Evolutionary conservation across 2,888 invertebrate species (phyloP).

Genomic region (Drosophila austrosaltans): DNA sequence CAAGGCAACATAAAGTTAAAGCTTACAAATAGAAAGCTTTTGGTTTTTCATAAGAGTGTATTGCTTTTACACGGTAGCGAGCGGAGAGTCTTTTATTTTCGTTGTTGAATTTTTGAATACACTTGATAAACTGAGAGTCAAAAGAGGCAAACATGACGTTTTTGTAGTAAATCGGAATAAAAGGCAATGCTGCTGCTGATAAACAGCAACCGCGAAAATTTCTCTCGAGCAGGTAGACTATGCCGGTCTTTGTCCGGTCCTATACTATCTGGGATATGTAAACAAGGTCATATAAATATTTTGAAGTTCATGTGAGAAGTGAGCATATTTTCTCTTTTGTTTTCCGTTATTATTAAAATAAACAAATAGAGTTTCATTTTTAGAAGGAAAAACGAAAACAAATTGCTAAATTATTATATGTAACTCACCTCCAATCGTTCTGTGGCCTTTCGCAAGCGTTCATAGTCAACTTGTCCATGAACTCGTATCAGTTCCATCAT

Average conservation of each 20-base stretch:
- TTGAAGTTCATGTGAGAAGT: not conserved
- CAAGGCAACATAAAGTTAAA: slow-evolving; percentile 22
- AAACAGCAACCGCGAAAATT: slow-evolving; percentile 9
- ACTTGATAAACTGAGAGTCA: slow-evolving; percentile 11
- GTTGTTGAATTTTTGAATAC: slow-evolving; percentile 12
- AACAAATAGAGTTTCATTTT: too few relatives aligned
- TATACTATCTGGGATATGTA: not conserved
- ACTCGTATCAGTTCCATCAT: slow-evolving; percentile 94
- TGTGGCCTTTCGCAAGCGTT: slow-evolving; percentile 91
- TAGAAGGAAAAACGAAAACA: not conserved
- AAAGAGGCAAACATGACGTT: not conserved
- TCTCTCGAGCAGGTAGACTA: slow-evolving; percentile 8
- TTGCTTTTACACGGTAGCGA: not conserved
- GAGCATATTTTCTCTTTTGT: slow-evolving; percentile 8
- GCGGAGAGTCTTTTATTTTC: not conserved
- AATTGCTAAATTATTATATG: slow-evolving; percentile 22
- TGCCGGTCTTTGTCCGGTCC: not conserved
- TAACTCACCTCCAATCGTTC: slow-evolving; percentile 91
- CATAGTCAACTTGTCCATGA: slow-evolving; percentile 93
- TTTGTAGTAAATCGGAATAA: not conserved
- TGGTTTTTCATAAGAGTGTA: slow-evolving; percentile 3
- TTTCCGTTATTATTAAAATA: too few relatives aligned
- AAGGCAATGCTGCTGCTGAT: slow-evolving; percentile 5
- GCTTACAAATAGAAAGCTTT: slow-evolving; percentile 46
- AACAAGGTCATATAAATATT: slow-evolving; percentile 7